These are phyloP conservation scores for Crotalus viridis DNA, from an alignment of 2,113 vertebrate genomes.

Conservation along the genomic window DNA sequence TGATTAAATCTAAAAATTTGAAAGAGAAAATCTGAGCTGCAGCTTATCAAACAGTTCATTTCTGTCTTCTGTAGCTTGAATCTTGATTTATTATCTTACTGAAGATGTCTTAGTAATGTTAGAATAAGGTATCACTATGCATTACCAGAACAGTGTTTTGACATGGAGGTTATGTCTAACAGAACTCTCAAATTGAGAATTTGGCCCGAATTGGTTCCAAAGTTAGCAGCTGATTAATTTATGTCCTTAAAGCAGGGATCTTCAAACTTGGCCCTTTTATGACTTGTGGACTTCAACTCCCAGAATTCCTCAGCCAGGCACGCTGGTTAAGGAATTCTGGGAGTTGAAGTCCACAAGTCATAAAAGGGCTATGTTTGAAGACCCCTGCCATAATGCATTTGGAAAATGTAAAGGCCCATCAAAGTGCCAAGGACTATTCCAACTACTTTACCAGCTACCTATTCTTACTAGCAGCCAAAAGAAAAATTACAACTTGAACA, in stretches of 20 bases:
- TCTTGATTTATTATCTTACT: neutral
- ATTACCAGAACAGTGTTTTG: neutral
- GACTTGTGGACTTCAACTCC: too few relatives aligned
- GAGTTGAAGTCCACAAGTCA: too few relatives aligned
- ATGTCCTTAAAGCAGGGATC: neutral
- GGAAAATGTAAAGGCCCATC: neutral
- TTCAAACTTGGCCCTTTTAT: too few relatives aligned
- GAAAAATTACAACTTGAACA: neutral
- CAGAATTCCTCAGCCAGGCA: too few relatives aligned
- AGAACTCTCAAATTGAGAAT: neutral
- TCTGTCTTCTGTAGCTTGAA: neutral
- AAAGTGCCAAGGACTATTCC: neutral
- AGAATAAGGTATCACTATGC: neutral
- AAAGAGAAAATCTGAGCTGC: neutral
- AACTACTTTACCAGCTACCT: neutral
- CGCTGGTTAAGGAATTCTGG: too few relatives aligned
- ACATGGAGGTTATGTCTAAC: neutral
- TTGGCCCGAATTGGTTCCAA: neutral
- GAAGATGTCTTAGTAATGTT: neutral
- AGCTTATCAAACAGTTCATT: neutral
- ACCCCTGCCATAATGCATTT: neutral
- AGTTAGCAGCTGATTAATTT: neutral
- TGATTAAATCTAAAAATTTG: neutral
- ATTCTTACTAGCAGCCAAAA: neutral
- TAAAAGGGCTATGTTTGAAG: too few relatives aligned